These are phyloP conservation scores for Neofelis nebulosa DNA, from an alignment of 2,113 vertebrate genomes.

Conservation along the genomic window DNA sequence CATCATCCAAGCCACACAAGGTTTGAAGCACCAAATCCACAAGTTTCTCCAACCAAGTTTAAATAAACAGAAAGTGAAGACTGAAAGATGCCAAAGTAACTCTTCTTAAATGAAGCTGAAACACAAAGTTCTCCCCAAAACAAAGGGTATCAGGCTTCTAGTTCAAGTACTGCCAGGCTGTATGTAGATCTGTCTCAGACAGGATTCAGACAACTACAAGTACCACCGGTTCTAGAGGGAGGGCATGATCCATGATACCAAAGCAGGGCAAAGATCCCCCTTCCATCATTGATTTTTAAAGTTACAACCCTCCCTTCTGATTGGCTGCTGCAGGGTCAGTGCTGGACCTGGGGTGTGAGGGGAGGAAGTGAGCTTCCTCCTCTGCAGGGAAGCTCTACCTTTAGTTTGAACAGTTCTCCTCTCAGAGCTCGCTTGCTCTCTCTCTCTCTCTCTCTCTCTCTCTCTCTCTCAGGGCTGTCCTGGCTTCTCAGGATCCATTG, in stretches of 20 bases:
- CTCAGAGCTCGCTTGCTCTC: background rate
- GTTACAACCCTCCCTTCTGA: constrained; percentile 22
- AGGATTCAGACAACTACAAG: constrained; percentile 50
- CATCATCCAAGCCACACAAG: constrained; percentile 50
- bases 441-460: background rate
- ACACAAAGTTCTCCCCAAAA: constrained; percentile 70
- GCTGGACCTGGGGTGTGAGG: constrained; percentile 5
- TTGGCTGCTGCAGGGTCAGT: constrained; percentile 54
- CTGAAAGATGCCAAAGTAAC: constrained; percentile 60
- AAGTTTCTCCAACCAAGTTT: constrained; percentile 70
- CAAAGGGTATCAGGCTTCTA: constrained; percentile 43
- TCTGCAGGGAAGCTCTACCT: constrained; percentile 9
- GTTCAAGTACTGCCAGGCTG: constrained; percentile 74
- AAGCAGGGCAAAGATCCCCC: background rate
- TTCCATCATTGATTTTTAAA: constrained; percentile 11
- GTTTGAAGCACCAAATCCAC: constrained; percentile 73
- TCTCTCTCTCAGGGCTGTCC: background rate
- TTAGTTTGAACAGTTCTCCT: constrained; percentile 46
- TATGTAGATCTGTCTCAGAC: constrained; percentile 48
- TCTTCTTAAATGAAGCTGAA: constrained; percentile 64
- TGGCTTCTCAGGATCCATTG: constrained; percentile 63
- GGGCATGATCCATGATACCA: constrained; percentile 53
- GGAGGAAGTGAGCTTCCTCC: constrained; percentile 38
- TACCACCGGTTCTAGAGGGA: constrained; percentile 43
- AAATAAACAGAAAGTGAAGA: constrained; percentile 68